Percentiles rank a stretch among this genome's conserved stretches.
Evolutionary conservation across 2,888 invertebrate genomes (phyloP).

Genomic region (Brachypalpus laphriformis): DNA sequence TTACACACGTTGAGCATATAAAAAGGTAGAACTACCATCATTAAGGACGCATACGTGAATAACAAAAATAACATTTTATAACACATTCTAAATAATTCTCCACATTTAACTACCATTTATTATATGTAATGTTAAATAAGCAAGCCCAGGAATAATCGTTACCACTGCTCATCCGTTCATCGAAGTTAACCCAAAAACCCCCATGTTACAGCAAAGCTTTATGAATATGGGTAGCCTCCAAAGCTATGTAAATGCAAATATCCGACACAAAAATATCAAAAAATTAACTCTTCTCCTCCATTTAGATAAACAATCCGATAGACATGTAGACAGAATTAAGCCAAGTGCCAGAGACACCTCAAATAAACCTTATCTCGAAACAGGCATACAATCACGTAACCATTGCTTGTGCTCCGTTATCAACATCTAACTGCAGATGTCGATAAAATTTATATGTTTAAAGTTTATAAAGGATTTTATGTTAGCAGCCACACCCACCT

Average conservation of each 20-base stretch:
- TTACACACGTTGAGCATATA: neutral
- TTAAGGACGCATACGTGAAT: neutral
- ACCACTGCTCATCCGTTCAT: neutral
- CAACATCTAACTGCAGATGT: slow-evolving; percentile 2
- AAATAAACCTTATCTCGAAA: slow-evolving; percentile 19
- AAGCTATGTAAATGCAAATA: slow-evolving; percentile 22
- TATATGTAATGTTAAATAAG: neutral
- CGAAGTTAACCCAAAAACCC: neutral
- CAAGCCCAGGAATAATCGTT: neutral
- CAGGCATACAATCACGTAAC: slow-evolving; percentile 7
- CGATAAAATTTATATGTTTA: slow-evolving; percentile 18
- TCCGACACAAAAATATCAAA: slow-evolving; percentile 10
- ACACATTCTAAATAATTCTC: neutral
- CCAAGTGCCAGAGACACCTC: slow-evolving; percentile 21
- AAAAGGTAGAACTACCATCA: neutral
- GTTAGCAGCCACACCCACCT: neutral
- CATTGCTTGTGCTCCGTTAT: slow-evolving; percentile 1
- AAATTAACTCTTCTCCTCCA: slow-evolving; percentile 23
- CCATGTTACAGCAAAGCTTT: neutral
- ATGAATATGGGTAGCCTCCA: slow-evolving; percentile 9
- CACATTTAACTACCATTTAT: neutral
- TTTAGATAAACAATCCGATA: slow-evolving; percentile 32
- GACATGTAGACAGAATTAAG: slow-evolving; percentile 37
- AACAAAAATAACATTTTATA: neutral
- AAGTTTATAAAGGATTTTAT: slow-evolving; percentile 22